A percentile compares a stretch with the other conserved stretches of the same genome.
phyloP scores from a whole-genome alignment of 2,113 vertebrate genomes.

The Desmodus rotundus region DNA sequence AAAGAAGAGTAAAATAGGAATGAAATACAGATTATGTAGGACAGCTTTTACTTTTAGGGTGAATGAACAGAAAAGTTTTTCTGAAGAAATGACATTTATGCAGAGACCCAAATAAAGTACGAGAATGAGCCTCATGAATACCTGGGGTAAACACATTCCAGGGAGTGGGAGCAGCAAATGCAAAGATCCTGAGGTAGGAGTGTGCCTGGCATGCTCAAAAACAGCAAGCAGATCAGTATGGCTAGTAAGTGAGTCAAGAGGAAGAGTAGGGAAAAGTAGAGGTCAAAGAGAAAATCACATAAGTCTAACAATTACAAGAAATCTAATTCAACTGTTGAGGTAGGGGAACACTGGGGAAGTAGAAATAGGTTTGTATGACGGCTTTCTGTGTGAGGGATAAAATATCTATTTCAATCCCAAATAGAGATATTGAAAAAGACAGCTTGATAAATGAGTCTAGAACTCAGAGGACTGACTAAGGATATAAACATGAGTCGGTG shows the following conservation, averaged over 20 bases:
- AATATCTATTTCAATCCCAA: background rate
- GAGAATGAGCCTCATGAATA: background rate
- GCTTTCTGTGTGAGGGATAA: background rate
- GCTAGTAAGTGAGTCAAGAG: background rate
- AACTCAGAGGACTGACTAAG: background rate
- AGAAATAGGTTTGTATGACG: background rate
- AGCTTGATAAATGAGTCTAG: background rate
- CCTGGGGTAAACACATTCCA: background rate
- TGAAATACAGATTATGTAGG: background rate
- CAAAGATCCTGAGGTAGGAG: background rate
- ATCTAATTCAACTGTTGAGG: background rate
- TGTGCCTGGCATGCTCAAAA: background rate
- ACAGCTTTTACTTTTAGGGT: background rate
- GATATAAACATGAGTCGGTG: background rate
- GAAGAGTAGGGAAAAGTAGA: background rate
- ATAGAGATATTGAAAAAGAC: background rate
- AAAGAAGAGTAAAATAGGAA: background rate
- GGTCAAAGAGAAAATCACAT: background rate
- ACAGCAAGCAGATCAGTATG: background rate
- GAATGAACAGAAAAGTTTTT: background rate
- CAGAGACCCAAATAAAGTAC: background rate
- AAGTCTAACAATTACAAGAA: background rate
- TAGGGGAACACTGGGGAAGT: background rate
- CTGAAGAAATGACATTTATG: background rate
- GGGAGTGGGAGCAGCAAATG: background rate